These are phyloP conservation scores for Himalopsyche japonica DNA, from an alignment of 2,888 invertebrate genomes.

Conservation along the genomic window DNA sequence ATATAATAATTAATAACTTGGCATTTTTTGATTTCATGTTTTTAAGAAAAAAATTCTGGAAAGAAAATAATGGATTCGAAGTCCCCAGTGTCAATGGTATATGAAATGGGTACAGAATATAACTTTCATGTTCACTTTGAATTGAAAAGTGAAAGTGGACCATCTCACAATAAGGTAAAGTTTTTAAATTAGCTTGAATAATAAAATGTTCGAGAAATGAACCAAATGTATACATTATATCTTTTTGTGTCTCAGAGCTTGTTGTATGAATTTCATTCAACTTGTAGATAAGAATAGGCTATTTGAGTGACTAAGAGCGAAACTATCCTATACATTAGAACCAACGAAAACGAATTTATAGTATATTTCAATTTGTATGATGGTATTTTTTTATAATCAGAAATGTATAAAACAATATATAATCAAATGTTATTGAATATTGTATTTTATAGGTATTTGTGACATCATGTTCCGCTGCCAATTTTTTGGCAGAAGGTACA, in stretches of 20 bases:
- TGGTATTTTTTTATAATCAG: no score
- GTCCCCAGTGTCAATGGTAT: conserved; percentile 96
- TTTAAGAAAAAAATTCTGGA: conserved; percentile 20
- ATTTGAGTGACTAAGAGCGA: no score
- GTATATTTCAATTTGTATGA: no score
- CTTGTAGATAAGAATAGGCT: no score
- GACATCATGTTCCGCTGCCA: conserved; percentile 72
- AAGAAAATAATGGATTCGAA: conserved; percentile 70
- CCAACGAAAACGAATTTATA: no score
- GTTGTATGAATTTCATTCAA: no score
- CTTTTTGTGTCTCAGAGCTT: no score
- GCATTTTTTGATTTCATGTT: background rate
- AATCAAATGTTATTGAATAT: no score
- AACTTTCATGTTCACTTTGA: conserved; percentile 88
- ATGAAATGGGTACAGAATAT: conserved; percentile 92
- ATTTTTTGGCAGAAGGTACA: conserved; percentile 83
- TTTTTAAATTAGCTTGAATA: background rate
- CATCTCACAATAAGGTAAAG: conserved; percentile 91
- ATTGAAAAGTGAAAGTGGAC: conserved; percentile 87
- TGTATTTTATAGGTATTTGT: conserved; percentile 60
- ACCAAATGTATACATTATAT: no score
- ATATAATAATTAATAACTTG: no score
- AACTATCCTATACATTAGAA: no score
- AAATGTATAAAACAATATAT: background rate
- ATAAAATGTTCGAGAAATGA: no score